These are phyloP conservation scores for Calonectris borealis DNA, from an alignment of 2,113 vertebrate species.

Conservation along the genomic window DNA sequence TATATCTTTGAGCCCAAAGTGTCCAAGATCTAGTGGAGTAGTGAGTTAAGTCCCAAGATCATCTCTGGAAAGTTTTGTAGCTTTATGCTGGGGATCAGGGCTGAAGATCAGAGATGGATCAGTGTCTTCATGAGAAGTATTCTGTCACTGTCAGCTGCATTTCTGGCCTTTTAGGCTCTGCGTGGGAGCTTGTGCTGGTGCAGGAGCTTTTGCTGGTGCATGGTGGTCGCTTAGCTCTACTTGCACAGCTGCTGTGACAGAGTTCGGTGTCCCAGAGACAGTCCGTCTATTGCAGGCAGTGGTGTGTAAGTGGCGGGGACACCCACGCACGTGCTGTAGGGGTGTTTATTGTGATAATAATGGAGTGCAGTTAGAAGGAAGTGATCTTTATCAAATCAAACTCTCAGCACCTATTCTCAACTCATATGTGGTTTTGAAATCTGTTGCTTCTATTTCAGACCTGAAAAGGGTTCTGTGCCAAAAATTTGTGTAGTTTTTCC, in stretches of 20 bases:
- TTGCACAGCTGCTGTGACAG: not conserved
- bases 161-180: not conserved
- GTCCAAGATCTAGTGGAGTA: not conserved
- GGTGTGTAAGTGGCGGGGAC: not conserved
- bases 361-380: not conserved
- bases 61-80: not conserved
- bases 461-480: not conserved
- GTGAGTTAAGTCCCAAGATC: not conserved
- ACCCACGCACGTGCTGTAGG: accelerated
- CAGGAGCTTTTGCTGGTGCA: not conserved
- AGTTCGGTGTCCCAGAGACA: not conserved
- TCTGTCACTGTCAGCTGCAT: not conserved
- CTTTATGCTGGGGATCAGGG: not conserved
- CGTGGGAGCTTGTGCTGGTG: not conserved
- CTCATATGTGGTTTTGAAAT: not conserved
- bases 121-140: not conserved
- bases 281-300: not conserved
- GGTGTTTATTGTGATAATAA: not conserved
- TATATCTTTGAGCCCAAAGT: not conserved
- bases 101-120: not conserved
- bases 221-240: not conserved
- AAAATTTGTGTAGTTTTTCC: not conserved
- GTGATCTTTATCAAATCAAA: not conserved
- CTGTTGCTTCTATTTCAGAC: not conserved
- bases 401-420: not conserved